Evolutionary conservation across 1,140 invertebrate species (phyloP).

Genomic region (Dolichoris vasculosae): DNA sequence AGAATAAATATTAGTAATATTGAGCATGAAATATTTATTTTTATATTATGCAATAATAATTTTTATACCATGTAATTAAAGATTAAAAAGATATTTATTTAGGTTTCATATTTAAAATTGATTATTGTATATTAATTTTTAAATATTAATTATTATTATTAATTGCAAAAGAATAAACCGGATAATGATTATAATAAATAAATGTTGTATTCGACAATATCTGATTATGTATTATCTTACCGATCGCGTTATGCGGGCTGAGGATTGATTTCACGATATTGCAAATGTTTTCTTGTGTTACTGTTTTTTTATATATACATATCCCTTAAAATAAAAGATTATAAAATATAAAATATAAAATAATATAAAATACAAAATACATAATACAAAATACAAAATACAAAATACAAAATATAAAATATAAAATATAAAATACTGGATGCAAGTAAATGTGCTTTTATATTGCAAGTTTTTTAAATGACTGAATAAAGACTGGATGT

Average conservation of each 20-base stretch:
- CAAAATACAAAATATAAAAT: too few species aligned
- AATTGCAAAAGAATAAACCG: neutral
- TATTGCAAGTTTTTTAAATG: too few species aligned
- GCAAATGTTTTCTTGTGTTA: neutral
- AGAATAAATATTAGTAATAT: neutral
- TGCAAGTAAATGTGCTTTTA: too few species aligned
- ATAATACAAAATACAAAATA: too few species aligned
- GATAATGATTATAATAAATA: neutral
- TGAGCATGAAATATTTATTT: neutral
- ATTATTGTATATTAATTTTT: neutral
- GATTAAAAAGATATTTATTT: neutral
- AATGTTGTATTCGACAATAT: neutral
- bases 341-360: neutral
- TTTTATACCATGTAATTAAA: neutral
- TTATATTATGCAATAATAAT: too few species aligned
- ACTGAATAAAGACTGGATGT: too few species aligned
- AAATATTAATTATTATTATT: neutral
- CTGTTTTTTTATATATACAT: neutral
- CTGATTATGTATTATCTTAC: neutral
- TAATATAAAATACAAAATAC: too few species aligned
- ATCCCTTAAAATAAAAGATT: too few species aligned
- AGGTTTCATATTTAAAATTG: neutral
- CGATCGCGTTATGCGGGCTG: constrained; percentile 2
- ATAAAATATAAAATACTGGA: too few species aligned
- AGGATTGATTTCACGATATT: constrained; percentile 37